A percentile compares a stretch with the other conserved stretches of the same genome.
Evolutionary conservation across 2,888 invertebrate species (phyloP).

Genomic region (Ferdinandea cuprea): DNA sequence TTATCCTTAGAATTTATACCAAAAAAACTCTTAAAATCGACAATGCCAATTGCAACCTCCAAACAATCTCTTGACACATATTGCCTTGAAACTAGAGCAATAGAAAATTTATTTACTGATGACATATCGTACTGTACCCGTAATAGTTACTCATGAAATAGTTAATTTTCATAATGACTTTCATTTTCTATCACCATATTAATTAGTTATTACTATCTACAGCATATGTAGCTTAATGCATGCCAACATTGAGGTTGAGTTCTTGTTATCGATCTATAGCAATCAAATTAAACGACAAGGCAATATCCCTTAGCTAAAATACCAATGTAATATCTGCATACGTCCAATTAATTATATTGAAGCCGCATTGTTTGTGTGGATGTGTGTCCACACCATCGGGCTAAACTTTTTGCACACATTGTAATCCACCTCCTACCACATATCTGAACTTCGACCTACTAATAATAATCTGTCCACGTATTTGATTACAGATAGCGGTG

Average conservation of each 20-base stretch:
- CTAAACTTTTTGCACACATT: neutral
- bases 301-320: neutral
- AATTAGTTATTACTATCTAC: too few relatives aligned
- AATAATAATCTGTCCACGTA: constrained; percentile 36
- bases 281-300: constrained; percentile 10
- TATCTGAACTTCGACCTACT: too few relatives aligned
- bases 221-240: too few relatives aligned
- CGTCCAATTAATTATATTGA: constrained; percentile 9
- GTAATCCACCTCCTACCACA: neutral
- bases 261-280: constrained; percentile 2
- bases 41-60: too few relatives aligned
- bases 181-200: neutral
- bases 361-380: too few relatives aligned
- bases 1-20: too few relatives aligned
- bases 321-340: constrained; percentile 1
- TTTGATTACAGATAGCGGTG: constrained; percentile 91
- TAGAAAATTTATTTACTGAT: neutral
- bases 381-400: neutral
- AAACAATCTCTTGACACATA: too few relatives aligned
- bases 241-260: neutral
- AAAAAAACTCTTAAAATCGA: too few relatives aligned
- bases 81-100: neutral
- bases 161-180: constrained; percentile 36
- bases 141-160: neutral
- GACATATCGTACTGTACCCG: neutral